phyloP scores from a whole-genome alignment of 1,140 invertebrate genomes.

The Drosophila mauritiana region DNA sequence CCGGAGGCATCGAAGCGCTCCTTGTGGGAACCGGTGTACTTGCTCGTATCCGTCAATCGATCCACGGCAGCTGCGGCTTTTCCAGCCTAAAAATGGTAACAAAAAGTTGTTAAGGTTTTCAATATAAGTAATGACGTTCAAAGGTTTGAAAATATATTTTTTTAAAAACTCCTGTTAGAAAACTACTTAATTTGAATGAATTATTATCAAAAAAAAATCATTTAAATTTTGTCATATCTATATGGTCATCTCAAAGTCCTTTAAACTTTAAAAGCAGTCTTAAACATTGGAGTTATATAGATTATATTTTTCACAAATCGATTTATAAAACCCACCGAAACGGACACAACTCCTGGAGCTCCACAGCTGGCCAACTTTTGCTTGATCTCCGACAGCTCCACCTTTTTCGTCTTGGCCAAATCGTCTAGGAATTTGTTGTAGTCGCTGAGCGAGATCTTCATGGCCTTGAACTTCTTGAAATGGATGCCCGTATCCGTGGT shows the following conservation, averaged over 20 bases:
- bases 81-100: conserved; percentile 84
- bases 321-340: conserved; percentile 82
- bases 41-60: conserved; percentile 94
- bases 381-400: conserved; percentile 90
- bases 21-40: conserved; percentile 96
- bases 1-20: conserved; percentile 94
- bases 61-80: conserved; percentile 92
- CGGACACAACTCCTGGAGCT: conserved; percentile 87
- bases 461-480: conserved; percentile 94
- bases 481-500: conserved; percentile 95
- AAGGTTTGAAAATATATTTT: too few relatives aligned
- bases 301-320: too few relatives aligned
- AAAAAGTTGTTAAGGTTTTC: neutral
- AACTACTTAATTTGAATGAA: too few relatives aligned
- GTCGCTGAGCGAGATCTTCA: conserved; percentile 89
- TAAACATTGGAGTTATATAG: too few relatives aligned
- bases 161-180: too few relatives aligned
- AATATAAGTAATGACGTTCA: neutral
- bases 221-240: too few relatives aligned
- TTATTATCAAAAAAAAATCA: too few relatives aligned
- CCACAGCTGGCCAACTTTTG: conserved; percentile 91
- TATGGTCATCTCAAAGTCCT: too few relatives aligned
- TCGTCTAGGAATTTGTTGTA: conserved; percentile 94
- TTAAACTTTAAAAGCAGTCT: too few relatives aligned
- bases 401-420: conserved; percentile 91